Evolutionary conservation across 2,797 vertebrate species (phyloP).

Genomic region (Trachops cirrhosus): DNA sequence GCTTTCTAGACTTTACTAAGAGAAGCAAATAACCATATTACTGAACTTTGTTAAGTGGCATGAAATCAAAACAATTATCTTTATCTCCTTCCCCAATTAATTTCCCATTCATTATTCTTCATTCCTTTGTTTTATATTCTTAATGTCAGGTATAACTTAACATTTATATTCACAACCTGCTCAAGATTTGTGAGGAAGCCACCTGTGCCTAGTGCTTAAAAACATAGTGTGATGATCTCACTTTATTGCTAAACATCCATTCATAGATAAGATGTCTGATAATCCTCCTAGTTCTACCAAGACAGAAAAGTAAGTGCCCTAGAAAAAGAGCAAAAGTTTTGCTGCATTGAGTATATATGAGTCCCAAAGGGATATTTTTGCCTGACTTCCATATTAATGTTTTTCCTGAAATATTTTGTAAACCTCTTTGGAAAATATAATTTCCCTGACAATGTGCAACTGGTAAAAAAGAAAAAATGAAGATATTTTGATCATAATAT

Average conservation of each 20-base stretch:
- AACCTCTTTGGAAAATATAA: neutral
- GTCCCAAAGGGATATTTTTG: neutral
- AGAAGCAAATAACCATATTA: neutral
- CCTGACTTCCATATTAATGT: neutral
- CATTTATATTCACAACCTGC: neutral
- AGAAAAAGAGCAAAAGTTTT: neutral
- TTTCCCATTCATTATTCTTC: conserved; percentile 10
- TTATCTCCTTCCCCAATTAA: neutral
- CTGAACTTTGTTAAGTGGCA: neutral
- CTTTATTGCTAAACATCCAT: neutral
- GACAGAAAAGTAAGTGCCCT: neutral
- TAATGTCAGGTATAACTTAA: neutral
- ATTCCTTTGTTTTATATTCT: conserved; percentile 31
- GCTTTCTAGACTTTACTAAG: conserved; percentile 2
- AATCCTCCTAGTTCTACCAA: neutral
- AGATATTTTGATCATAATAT: neutral
- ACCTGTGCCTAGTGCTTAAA: neutral
- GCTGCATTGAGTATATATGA: neutral
- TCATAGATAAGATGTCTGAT: neutral
- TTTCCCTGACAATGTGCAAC: neutral
- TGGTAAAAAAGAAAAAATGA: neutral
- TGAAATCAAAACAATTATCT: neutral
- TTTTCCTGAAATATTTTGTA: conserved; percentile 3
- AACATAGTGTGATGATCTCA: neutral
- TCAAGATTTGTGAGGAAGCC: neutral